Percentiles rank a stretch among this genome's conserved stretches.
These are phyloP conservation scores for Siniperca obscura DNA, from an alignment of 2,797 vertebrate genomes.

Conservation along the genomic window DNA sequence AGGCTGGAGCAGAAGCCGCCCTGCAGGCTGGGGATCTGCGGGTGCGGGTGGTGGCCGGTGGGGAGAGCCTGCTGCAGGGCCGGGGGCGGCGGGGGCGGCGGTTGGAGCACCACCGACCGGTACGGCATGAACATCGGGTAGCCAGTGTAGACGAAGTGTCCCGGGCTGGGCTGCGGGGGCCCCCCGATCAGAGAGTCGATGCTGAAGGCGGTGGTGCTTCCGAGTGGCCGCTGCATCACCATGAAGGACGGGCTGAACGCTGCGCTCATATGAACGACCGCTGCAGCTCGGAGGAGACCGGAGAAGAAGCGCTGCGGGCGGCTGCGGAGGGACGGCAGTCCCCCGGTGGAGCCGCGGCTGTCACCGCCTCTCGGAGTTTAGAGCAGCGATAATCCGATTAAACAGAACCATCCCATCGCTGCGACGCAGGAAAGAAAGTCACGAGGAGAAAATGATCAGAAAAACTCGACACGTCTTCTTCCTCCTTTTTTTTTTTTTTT, in stretches of 20 bases:
- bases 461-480: not conserved
- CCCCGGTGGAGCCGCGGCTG: slow-evolving; percentile 43
- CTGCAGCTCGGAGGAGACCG: slow-evolving; percentile 40
- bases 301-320: slow-evolving; percentile 29
- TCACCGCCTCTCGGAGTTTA: slow-evolving; percentile 45
- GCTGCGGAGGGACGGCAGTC: slow-evolving; percentile 9
- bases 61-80: slow-evolving; percentile 86
- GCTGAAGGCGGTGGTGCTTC: slow-evolving; percentile 96
- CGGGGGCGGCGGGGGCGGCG: slow-evolving; percentile 91
- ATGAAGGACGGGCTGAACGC: slow-evolving; percentile 90
- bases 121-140: slow-evolving; percentile 99
- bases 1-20: slow-evolving; percentile 93
- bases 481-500: not conserved
- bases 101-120: slow-evolving; percentile 93
- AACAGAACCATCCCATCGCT: slow-evolving; percentile 55
- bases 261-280: slow-evolving; percentile 89
- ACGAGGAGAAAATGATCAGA: not conserved
- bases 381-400: slow-evolving; percentile 51
- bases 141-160: slow-evolving; percentile 94
- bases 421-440: not conserved
- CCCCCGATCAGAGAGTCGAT: slow-evolving; percentile 97
- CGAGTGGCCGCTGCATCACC: slow-evolving; percentile 98
- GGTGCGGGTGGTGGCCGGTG: slow-evolving; percentile 86
- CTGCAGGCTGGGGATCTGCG: slow-evolving; percentile 90
- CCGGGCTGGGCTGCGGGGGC: slow-evolving; percentile 91